phyloP scores from a whole-genome alignment of 2,888 invertebrate genomes.

The Zele albiditarsus region DNA sequence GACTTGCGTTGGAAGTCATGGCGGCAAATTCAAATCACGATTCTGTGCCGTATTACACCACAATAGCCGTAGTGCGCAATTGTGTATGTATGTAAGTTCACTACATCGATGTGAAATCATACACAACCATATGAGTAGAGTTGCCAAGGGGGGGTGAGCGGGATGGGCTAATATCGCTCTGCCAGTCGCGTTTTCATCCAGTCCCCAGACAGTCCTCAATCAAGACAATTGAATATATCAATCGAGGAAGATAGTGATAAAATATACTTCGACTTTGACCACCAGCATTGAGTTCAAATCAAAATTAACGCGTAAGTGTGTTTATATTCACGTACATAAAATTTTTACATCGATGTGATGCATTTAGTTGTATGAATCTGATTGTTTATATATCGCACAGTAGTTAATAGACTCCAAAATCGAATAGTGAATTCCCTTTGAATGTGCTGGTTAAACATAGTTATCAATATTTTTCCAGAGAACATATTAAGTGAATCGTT shows the following conservation, averaged over 20 bases:
- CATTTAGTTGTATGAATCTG: not conserved
- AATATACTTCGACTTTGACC: constrained; percentile 1
- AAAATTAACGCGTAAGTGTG: not conserved
- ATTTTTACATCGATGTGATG: not conserved
- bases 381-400: not conserved
- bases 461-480: not conserved
- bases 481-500: constrained; percentile 33
- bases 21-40: constrained; percentile 24
- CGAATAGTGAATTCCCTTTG: not conserved
- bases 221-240: not conserved
- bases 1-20: not conserved
- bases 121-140: not conserved
- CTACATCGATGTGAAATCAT: too few relatives aligned
- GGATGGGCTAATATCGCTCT: constrained; percentile 1
- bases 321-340: not conserved
- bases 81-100: too few relatives aligned
- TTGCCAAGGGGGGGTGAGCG: not conserved
- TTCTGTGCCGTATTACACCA: too few relatives aligned
- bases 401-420: not conserved
- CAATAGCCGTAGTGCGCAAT: too few relatives aligned
- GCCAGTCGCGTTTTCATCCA: constrained; percentile 8
- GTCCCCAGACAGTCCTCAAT: not conserved
- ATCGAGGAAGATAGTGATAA: not conserved
- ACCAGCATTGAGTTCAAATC: not conserved
- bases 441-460: too few relatives aligned